Evolutionary conservation across 1,140 invertebrate species (phyloP).

Genomic region (Dinoponera quadriceps): DNA sequence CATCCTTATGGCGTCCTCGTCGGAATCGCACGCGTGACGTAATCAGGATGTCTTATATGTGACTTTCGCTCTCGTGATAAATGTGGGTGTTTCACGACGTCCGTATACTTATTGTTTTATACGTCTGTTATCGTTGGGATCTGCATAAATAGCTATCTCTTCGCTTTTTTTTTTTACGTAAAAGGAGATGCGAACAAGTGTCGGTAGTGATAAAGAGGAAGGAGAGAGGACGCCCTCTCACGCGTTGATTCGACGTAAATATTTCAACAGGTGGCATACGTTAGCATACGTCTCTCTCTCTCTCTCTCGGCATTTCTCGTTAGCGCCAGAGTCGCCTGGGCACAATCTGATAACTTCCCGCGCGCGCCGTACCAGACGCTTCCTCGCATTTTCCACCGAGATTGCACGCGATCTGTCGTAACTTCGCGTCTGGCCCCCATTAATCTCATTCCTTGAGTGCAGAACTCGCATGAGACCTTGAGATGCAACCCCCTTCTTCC

Average conservation of each 20-base stretch:
- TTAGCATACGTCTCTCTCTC: too few species aligned
- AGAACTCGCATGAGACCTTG: slow-evolving; percentile 40
- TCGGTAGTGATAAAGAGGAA: slow-evolving; percentile 6
- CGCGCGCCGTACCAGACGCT: not conserved
- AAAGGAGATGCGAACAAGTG: slow-evolving; percentile 11
- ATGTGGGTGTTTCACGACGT: slow-evolving; percentile 15
- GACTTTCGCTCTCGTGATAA: slow-evolving; percentile 53
- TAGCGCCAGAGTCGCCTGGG: not conserved
- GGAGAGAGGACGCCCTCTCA: not conserved
- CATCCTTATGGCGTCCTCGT: slow-evolving; percentile 38
- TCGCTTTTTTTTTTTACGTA: too few species aligned
- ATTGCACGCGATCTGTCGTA: not conserved
- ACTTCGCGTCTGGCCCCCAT: not conserved
- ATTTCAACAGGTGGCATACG: slow-evolving; percentile 16
- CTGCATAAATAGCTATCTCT: not conserved
- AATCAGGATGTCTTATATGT: slow-evolving; percentile 23
- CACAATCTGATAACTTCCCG: slow-evolving; percentile 13
- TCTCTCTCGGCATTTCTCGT: slow-evolving; percentile 6
- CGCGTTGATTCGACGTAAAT: not conserved
- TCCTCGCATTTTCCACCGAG: slow-evolving; percentile 45
- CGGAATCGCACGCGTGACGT: slow-evolving; percentile 34
- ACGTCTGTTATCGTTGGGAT: slow-evolving; percentile 16
- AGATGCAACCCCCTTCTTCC: not conserved
- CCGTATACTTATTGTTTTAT: slow-evolving; percentile 27
- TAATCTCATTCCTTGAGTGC: not conserved